phyloP scores from a whole-genome alignment of 2,888 invertebrate genomes.

The Pollenia labialis region DNA sequence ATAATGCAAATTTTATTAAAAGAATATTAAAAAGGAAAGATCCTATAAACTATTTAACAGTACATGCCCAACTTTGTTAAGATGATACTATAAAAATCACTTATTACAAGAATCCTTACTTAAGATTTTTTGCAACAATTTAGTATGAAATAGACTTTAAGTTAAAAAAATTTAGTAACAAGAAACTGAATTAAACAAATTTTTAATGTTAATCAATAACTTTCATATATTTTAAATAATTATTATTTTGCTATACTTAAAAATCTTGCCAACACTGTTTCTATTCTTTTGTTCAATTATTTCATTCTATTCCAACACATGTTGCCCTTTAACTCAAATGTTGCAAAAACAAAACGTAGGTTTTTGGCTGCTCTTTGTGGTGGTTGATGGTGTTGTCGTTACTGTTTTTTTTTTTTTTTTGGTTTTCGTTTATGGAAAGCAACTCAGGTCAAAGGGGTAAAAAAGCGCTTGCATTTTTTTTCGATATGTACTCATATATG shows the following conservation, averaged over 20 bases:
- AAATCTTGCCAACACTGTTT: neutral
- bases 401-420: neutral
- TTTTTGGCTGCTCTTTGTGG: neutral
- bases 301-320: slow-evolving; percentile 7
- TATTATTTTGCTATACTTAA: neutral
- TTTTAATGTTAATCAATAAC: too few relatives aligned
- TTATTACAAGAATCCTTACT: too few relatives aligned
- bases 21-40: too few relatives aligned
- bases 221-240: too few relatives aligned
- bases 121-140: too few relatives aligned
- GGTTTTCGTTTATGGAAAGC: slow-evolving; percentile 11
- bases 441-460: slow-evolving; percentile 11
- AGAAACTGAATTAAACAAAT: too few relatives aligned
- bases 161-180: too few relatives aligned
- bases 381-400: slow-evolving; percentile 3
- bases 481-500: neutral
- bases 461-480: neutral
- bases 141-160: too few relatives aligned
- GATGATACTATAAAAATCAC: too few relatives aligned
- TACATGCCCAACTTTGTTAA: too few relatives aligned
- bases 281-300: neutral
- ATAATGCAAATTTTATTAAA: too few relatives aligned
- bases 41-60: neutral
- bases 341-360: neutral
- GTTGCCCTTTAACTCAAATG: slow-evolving; percentile 2